Conservation (phyloP, 2,797 vertebrate genomes). For the Sebastes kiyomatsui region DNA sequence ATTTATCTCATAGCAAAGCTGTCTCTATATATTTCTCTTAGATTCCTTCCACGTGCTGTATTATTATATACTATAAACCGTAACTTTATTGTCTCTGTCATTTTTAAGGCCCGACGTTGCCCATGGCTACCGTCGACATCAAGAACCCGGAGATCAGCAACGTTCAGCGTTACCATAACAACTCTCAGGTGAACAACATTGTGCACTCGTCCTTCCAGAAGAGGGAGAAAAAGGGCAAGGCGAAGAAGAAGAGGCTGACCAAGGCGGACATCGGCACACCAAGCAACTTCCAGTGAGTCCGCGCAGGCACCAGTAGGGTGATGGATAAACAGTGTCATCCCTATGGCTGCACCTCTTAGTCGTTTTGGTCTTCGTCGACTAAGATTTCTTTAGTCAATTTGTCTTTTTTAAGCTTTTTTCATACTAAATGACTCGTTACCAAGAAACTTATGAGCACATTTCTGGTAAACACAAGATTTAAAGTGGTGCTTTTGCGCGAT, state of each 20-base stretch:
- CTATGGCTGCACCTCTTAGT: too few relatives aligned
- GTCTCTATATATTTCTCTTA: neutral
- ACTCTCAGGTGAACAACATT: constrained; percentile 91
- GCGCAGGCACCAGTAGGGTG: neutral
- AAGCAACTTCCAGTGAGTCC: constrained; percentile 96
- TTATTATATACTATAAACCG: neutral
- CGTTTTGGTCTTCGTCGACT: too few relatives aligned
- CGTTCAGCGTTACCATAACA: constrained; percentile 85
- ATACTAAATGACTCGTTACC: too few relatives aligned
- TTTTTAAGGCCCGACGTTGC: constrained; percentile 88
- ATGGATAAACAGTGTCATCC: neutral
- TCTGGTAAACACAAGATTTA: too few relatives aligned
- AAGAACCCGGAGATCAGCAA: constrained; percentile 97
- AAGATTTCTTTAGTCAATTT: too few relatives aligned
- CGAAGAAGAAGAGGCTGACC: constrained; percentile 94
- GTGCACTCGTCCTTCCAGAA: constrained; percentile 90
- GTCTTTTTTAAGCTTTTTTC: too few relatives aligned
- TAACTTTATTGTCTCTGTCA: neutral
- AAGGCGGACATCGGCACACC: constrained; percentile 98
- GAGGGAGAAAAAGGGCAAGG: constrained; percentile 90
- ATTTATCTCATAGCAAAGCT: neutral
- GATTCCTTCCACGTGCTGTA: neutral
- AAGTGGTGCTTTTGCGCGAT: too few relatives aligned
- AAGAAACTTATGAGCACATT: too few relatives aligned
- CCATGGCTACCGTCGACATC: constrained; percentile 97